Percentiles rank a stretch among this genome's conserved stretches.
Conservation (phyloP, 2,797 vertebrate genomes). For the Pelodytes ibericus region DNA sequence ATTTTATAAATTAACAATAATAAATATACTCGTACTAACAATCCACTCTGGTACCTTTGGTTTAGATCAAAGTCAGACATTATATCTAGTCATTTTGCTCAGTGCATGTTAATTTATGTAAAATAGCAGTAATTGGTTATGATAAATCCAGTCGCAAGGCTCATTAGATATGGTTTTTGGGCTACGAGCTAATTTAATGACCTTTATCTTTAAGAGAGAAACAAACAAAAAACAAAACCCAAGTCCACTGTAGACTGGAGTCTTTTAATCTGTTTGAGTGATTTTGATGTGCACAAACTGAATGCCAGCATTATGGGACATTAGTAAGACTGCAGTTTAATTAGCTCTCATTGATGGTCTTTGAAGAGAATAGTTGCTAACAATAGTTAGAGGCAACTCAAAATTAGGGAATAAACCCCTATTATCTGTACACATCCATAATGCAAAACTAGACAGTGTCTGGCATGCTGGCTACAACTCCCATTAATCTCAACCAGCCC, state of each 20-base stretch:
- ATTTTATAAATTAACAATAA: too few species aligned
- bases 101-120: conserved; percentile 3
- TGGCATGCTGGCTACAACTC: not conserved
- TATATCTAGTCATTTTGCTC: not conserved
- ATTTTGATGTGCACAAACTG: not conserved
- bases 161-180: conserved; percentile 15
- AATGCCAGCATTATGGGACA: not conserved
- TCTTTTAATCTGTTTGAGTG: not conserved
- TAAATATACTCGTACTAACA: too few species aligned
- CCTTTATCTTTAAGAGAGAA: not conserved
- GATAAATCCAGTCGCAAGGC: not conserved
- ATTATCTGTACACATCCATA: too few species aligned
- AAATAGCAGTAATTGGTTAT: conserved; percentile 4
- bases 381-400: not conserved
- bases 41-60: too few species aligned
- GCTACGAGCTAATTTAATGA: not conserved
- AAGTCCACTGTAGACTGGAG: not conserved
- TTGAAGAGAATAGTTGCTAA: not conserved
- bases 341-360: not conserved
- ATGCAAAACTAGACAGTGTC: too few species aligned
- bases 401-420: not conserved
- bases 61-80: too few species aligned
- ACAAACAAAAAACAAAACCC: not conserved
- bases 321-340: not conserved
- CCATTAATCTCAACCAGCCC: not conserved